phyloP scores from a whole-genome alignment of 2,113 vertebrate genomes.

The Cygnus buccinator region DNA sequence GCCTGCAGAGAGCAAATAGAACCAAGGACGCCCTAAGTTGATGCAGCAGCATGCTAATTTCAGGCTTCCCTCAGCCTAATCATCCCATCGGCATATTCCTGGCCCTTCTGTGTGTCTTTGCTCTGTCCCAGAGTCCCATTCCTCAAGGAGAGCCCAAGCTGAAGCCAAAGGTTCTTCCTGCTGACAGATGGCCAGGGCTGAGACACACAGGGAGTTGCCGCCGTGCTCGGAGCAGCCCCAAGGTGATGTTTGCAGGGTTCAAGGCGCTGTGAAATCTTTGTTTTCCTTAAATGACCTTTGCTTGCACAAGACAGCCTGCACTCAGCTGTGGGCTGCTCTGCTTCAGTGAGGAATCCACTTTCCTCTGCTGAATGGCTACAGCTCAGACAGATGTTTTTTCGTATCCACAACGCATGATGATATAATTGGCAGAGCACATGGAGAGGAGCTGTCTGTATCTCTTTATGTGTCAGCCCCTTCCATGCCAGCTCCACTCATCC shows the following conservation, averaged over 20 bases:
- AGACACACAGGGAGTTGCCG: not conserved
- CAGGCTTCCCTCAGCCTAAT: not conserved
- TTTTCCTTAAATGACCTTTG: not conserved
- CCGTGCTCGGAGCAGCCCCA: not conserved
- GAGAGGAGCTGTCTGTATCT: not conserved
- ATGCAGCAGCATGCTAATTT: rapidly evolving
- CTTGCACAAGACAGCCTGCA: not conserved
- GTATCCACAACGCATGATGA: not conserved
- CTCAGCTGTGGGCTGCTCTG: not conserved
- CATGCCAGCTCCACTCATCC: not conserved
- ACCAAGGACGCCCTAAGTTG: rapidly evolving
- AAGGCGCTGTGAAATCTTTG: not conserved
- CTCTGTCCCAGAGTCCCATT: not conserved
- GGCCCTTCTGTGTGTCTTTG: rapidly evolving
- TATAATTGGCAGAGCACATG: not conserved
- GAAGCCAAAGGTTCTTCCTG: not conserved
- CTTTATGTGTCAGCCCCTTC: not conserved
- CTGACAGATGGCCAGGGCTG: not conserved
- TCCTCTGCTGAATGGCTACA: not conserved
- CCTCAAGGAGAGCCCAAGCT: not conserved
- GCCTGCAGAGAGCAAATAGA: not conserved
- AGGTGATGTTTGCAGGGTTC: not conserved
- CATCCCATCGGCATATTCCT: rapidly evolving
- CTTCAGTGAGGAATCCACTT: not conserved
- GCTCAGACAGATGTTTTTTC: constrained; percentile 21